Evolutionary conservation across 1,140 invertebrate genomes (phyloP).

Genomic region (Drosophila paulistorum): DNA sequence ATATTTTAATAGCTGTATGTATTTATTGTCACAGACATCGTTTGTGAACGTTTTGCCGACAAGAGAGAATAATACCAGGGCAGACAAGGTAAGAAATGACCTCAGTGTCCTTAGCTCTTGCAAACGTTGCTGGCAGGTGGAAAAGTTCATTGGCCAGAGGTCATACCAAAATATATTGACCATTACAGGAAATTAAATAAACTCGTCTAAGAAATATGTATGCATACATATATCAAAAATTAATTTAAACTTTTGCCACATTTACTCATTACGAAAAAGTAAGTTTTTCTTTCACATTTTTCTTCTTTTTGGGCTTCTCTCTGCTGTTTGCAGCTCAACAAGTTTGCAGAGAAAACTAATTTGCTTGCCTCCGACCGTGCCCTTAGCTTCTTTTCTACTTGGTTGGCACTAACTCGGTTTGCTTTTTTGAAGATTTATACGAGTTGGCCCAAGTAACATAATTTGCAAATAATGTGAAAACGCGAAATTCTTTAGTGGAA

Average conservation of each 20-base stretch:
- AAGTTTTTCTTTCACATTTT: slow-evolving; percentile 57
- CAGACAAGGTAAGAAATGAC: background rate
- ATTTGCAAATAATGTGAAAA: slow-evolving; percentile 63
- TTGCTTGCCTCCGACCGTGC: slow-evolving; percentile 44
- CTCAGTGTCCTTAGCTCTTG: background rate
- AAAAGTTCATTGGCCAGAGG: slow-evolving; percentile 4
- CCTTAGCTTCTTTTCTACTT: slow-evolving; percentile 42
- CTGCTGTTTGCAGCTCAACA: slow-evolving; percentile 67
- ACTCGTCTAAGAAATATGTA: slow-evolving; percentile 48
- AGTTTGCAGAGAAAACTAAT: slow-evolving; percentile 65
- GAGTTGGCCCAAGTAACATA: slow-evolving; percentile 76
- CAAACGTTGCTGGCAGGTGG: background rate
- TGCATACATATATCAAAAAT: slow-evolving; percentile 64
- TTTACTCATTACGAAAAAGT: slow-evolving; percentile 71
- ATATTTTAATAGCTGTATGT: too few species aligned
- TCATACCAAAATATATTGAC: slow-evolving; percentile 1
- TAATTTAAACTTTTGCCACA: slow-evolving; percentile 79
- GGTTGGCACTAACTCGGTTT: slow-evolving; percentile 48
- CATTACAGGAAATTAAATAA: slow-evolving; percentile 59
- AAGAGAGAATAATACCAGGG: background rate
- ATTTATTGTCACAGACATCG: too few species aligned
- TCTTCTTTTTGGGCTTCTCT: slow-evolving; percentile 20
- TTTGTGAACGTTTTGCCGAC: background rate
- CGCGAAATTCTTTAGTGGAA: slow-evolving; percentile 43
- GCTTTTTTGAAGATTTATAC: slow-evolving; percentile 60